Percentiles rank a stretch among this genome's conserved stretches.
Conservation (phyloP, 2,797 vertebrate species). For the Sarcophilus harrisii region DNA sequence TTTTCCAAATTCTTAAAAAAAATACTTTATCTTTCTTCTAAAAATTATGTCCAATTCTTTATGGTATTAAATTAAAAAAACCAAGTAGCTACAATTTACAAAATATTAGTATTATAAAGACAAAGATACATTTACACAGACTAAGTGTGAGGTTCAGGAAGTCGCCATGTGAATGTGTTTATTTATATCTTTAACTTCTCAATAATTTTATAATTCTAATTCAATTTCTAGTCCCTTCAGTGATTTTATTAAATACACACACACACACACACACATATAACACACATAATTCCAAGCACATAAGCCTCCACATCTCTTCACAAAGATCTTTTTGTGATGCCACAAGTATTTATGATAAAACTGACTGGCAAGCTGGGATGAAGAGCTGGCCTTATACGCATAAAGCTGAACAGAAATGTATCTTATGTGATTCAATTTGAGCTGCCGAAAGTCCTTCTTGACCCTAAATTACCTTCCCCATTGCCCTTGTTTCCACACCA, state of each 20-base stretch:
- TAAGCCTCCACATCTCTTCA: neutral
- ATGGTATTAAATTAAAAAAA: neutral
- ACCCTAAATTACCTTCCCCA: neutral
- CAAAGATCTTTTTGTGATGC: neutral
- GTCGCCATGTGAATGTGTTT: neutral
- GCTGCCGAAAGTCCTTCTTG: neutral
- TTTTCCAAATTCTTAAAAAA: conserved; percentile 45
- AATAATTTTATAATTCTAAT: neutral
- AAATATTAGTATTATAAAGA: neutral
- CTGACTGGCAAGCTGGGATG: neutral
- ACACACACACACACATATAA: too few species aligned
- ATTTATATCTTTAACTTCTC: neutral
- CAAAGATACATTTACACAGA: neutral
- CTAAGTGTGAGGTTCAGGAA: neutral
- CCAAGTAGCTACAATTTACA: neutral
- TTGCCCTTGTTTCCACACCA: neutral
- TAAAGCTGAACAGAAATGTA: neutral
- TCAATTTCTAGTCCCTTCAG: neutral
- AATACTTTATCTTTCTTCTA: neutral
- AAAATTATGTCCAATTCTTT: neutral
- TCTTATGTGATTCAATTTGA: neutral
- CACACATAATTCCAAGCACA: too few species aligned
- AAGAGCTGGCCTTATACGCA: neutral
- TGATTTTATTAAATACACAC: neutral
- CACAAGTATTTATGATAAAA: neutral